A percentile compares a stretch with the other conserved stretches of the same genome.
phyloP scores from a whole-genome alignment of 2,888 invertebrate species.

The Psylliodes chrysocephalus region DNA sequence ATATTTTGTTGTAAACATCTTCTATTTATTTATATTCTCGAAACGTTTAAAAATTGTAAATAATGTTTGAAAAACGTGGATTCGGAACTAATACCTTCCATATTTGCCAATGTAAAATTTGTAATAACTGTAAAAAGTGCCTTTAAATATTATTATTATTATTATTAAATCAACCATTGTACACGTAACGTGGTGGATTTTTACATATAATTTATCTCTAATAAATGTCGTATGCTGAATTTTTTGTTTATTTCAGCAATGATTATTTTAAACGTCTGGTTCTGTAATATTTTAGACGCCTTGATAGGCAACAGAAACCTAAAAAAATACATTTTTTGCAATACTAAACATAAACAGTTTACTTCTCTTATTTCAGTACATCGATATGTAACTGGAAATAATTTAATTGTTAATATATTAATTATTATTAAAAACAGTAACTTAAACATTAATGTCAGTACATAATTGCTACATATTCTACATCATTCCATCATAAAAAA shows the following conservation, averaged over 20 bases:
- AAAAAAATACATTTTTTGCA: no score
- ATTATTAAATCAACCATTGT: conserved; percentile 58
- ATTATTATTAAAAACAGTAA: no score
- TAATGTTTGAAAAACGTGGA: conserved; percentile 42
- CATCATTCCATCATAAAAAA: no score
- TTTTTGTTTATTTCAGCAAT: conserved; percentile 20
- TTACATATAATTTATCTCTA: conserved; percentile 33
- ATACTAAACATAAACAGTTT: no score
- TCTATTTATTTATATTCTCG: conserved; percentile 11
- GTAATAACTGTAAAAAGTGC: conserved; percentile 63
- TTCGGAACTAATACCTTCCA: conserved; percentile 64
- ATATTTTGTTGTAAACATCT: conserved; percentile 6
- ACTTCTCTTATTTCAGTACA: no score
- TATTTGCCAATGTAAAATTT: conserved; percentile 62
- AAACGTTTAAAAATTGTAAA: conserved; percentile 43
- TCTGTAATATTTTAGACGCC: conserved; percentile 19
- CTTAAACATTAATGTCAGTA: no score
- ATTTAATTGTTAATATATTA: no score
- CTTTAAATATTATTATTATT: conserved; percentile 58
- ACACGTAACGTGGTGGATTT: conserved; percentile 15
- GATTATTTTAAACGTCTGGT: conserved; percentile 1
- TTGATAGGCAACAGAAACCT: no score
- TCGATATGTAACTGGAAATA: no score
- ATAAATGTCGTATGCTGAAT: conserved; percentile 46
- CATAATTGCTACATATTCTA: no score